Conservation (phyloP, 2,113 vertebrate species). For the Equus quagga region DNA sequence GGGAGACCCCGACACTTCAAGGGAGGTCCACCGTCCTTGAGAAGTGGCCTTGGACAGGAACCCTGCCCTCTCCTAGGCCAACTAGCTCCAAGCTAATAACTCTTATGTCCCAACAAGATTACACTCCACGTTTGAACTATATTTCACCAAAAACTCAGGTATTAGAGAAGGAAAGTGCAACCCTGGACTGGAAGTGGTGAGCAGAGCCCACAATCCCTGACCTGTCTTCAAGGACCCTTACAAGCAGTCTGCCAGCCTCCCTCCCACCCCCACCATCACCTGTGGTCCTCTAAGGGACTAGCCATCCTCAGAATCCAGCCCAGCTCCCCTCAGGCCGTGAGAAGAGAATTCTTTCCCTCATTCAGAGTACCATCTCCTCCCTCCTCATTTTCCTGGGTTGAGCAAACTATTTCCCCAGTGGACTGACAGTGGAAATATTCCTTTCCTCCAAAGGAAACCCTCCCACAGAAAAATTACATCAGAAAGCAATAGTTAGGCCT, state of each 20-base stretch:
- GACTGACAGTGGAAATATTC: not conserved
- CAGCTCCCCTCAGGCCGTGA: not conserved
- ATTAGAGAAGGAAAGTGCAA: not conserved
- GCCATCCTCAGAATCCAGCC: not conserved
- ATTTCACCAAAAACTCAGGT: not conserved
- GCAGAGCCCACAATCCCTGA: too few species aligned
- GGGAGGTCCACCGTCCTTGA: not conserved
- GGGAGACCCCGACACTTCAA: not conserved
- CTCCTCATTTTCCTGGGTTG: not conserved
- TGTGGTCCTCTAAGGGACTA: not conserved
- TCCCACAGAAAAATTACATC: not conserved
- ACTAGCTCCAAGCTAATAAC: not conserved
- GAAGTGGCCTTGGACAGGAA: not conserved
- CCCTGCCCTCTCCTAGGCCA: not conserved
- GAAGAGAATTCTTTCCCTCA: not conserved
- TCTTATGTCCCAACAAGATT: not conserved
- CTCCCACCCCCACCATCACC: accelerated
- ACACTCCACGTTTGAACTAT: not conserved
- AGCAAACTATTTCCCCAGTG: not conserved
- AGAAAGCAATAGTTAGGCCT: not conserved
- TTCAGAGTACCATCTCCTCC: not conserved
- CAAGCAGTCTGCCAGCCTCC: not conserved
- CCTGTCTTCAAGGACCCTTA: not conserved
- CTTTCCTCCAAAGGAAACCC: not conserved
- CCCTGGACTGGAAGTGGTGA: not conserved